These are phyloP conservation scores for Macrocentrus cingulum DNA, from an alignment of 1,140 invertebrate species.

Conservation along the genomic window DNA sequence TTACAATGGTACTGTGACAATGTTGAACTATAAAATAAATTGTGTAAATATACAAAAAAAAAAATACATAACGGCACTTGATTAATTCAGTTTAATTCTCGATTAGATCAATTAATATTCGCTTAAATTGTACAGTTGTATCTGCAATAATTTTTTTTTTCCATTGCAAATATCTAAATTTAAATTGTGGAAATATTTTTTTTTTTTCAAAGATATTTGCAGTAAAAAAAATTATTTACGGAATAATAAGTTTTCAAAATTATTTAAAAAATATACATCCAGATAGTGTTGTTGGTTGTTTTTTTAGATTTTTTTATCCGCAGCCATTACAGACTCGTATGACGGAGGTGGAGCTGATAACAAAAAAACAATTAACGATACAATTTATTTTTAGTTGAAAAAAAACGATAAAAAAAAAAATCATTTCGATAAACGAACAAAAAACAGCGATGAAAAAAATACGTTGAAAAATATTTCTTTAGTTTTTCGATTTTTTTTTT, in stretches of 20 bases:
- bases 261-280: too few relatives aligned
- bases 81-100: neutral
- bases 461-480: neutral
- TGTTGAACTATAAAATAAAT: conserved; percentile 58
- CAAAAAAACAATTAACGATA: neutral
- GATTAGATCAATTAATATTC: neutral
- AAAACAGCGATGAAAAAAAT: neutral
- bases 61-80: neutral
- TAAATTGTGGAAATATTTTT: too few relatives aligned
- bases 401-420: neutral
- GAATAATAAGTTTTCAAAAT: too few relatives aligned
- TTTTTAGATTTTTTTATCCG: conserved; percentile 7
- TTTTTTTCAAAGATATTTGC: too few relatives aligned
- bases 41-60: conserved; percentile 50
- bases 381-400: neutral
- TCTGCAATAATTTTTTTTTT: too few relatives aligned
- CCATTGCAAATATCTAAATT: too few relatives aligned
- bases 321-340: conserved; percentile 18
- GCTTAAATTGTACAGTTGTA: too few relatives aligned
- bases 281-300: too few relatives aligned
- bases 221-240: too few relatives aligned
- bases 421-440: too few relatives aligned
- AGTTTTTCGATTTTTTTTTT: too few relatives aligned
- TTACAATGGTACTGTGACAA: conserved; percentile 48
- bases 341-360: conserved; percentile 13